Conservation (phyloP, 2,888 invertebrate genomes). For the Busseola fusca region DNA sequence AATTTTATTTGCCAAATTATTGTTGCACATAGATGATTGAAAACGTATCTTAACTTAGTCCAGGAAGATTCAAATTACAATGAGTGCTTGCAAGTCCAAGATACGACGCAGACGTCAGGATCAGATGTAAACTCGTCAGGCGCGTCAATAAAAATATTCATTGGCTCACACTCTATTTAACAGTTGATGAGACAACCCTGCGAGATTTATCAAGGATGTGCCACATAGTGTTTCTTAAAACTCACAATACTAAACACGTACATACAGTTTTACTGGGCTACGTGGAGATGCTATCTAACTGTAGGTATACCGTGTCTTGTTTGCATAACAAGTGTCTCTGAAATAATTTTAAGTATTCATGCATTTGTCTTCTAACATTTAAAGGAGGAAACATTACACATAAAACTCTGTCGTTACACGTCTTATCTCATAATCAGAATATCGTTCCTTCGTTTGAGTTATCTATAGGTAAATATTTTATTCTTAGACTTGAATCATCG, state of each 20-base stretch:
- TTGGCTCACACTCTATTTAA: slow-evolving; percentile 87
- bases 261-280: slow-evolving; percentile 52
- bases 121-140: slow-evolving; percentile 78
- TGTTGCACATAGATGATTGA: slow-evolving; percentile 31
- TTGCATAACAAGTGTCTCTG: slow-evolving; percentile 52
- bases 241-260: slow-evolving; percentile 53
- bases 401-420: slow-evolving; percentile 36
- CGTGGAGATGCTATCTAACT: slow-evolving; percentile 61
- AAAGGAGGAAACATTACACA: slow-evolving; percentile 51
- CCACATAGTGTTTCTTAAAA: slow-evolving; percentile 55
- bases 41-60: slow-evolving; percentile 59
- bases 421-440: slow-evolving; percentile 38
- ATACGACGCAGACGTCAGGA: slow-evolving; percentile 67
- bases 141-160: slow-evolving; percentile 89
- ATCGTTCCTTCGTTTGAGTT: slow-evolving; percentile 28
- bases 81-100: slow-evolving; percentile 49
- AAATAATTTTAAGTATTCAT: slow-evolving; percentile 39
- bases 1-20: slow-evolving; percentile 54
- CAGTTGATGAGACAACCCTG: slow-evolving; percentile 83
- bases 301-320: slow-evolving; percentile 49
- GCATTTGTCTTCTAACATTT: slow-evolving; percentile 28
- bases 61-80: slow-evolving; percentile 65
- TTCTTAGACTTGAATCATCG: slow-evolving; percentile 17
- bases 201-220: slow-evolving; percentile 75
- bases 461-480: slow-evolving; percentile 26